Base-by-base conservation (phyloP, 2,113 vertebrate species). In the Naja naja region DNA sequence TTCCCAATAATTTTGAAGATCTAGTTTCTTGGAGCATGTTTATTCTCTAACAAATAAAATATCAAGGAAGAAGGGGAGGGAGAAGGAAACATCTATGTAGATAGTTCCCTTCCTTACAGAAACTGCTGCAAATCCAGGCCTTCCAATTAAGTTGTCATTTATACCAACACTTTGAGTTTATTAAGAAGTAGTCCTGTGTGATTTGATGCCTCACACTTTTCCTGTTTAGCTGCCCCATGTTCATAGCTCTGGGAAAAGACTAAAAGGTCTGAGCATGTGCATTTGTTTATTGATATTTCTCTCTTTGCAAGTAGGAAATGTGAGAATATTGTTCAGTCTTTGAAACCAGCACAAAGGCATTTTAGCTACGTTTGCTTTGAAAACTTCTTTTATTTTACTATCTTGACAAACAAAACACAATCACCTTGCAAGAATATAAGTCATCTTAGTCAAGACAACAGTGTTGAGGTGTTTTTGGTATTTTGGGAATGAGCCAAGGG, bases 131-230 rank as follows among this genome's bases (percentile, higher is more conserved):
- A 39, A 58, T 20, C 0, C 0, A 11, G 91, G 89, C 43, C 27
- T 85, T 58, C 88, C 30, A 1, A 0, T 87, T 94, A 86, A 93
- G 0, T 93, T 95, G 96, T 91, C 90, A 87, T 54, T 47, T 88
- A 43, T 69, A 90, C 69, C 47, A 97, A 96, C 93, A 94, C 94
- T 97, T 97, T 96, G 96, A 96, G 94, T 96, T 97, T 95, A 97
- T 97, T 97, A 96, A 95, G 93, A 95, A 96, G 95, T 93, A 96
- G 92, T 96, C 96, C 96, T 81, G 93, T 81, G 93, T 92, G 45
- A 96, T 96, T 96, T 97, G 95, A 96, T 94, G 95, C 95, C 96
- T 97, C 96, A 91, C 94, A 39, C 95, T 96, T 94, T 93, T 95
- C 92, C 93, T 92, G 92, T 96, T 96, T 96, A 96, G 95, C 95